A percentile compares a stretch with the other conserved stretches of the same genome.
Conservation (phyloP, 2,113 vertebrate genomes). For the Boleophthalmus pectinirostris region DNA sequence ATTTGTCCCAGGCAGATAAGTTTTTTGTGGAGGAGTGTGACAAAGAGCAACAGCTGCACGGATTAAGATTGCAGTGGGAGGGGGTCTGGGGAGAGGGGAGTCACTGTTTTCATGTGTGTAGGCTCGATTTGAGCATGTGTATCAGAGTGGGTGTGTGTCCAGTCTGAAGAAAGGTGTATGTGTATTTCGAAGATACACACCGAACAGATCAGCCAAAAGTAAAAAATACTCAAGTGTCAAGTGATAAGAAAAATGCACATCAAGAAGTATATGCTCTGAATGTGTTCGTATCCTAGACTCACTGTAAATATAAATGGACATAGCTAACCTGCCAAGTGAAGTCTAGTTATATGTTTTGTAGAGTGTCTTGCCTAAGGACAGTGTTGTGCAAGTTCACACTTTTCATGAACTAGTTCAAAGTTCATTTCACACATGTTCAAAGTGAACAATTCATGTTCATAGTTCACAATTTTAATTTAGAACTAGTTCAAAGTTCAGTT, state of each 20-base stretch:
- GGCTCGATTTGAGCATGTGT: conserved; percentile 23
- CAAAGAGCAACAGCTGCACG: conserved; percentile 71
- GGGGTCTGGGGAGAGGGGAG: conserved; percentile 16
- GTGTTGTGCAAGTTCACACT: too few relatives aligned
- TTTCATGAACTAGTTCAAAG: too few relatives aligned
- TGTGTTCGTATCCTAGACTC: too few relatives aligned
- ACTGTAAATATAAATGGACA: too few relatives aligned
- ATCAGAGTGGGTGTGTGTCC: background rate
- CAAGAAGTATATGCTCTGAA: background rate
- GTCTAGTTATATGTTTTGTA: too few relatives aligned
- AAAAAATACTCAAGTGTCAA: conserved; percentile 15
- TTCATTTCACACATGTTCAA: too few relatives aligned
- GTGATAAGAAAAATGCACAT: conserved; percentile 4
- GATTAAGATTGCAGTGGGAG: conserved; percentile 59
- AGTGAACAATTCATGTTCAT: too few relatives aligned
- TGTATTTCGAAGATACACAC: conserved; percentile 17
- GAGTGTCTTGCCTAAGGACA: too few relatives aligned
- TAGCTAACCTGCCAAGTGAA: too few relatives aligned
- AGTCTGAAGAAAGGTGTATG: conserved; percentile 20
- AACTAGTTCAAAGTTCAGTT: too few relatives aligned
- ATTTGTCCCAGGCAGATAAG: conserved; percentile 21
- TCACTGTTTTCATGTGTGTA: conserved; percentile 25
- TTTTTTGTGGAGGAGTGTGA: conserved; percentile 58
- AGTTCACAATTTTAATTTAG: too few relatives aligned
- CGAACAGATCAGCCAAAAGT: conserved; percentile 2